Evolutionary conservation across 2,888 invertebrate species (phyloP).

Genomic region (Tanypteryx hageni): DNA sequence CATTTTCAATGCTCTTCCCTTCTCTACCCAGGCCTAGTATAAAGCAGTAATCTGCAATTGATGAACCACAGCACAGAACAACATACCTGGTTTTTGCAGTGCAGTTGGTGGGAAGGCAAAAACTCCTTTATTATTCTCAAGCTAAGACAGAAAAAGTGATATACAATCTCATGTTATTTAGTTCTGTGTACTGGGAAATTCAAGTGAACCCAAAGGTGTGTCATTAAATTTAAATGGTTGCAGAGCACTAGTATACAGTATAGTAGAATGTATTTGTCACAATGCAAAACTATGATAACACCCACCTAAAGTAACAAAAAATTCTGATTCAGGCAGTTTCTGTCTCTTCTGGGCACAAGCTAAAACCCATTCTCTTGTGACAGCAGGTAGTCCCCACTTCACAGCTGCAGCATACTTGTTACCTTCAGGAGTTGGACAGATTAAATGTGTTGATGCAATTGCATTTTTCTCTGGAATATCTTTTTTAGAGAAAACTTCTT

Average conservation of each 20-base stretch:
- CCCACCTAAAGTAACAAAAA: neutral
- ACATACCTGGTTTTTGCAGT: too few species aligned
- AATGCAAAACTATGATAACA: neutral
- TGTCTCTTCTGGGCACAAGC: conserved; percentile 80
- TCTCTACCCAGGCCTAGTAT: too few species aligned
- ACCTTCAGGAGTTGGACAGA: conserved; percentile 85
- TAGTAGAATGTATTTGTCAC: neutral
- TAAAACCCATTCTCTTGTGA: conserved; percentile 86
- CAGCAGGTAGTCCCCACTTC: conserved; percentile 91
- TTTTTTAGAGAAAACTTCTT: conserved; percentile 83
- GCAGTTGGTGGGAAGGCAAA: too few species aligned
- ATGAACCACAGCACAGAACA: too few species aligned
- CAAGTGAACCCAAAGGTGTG: neutral
- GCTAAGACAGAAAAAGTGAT: too few species aligned
- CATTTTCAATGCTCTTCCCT: too few species aligned
- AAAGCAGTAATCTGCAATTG: too few species aligned
- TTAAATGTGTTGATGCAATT: conserved; percentile 86
- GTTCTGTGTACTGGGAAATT: too few species aligned
- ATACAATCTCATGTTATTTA: too few species aligned
- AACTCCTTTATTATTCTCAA: too few species aligned
- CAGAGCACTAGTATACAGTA: neutral
- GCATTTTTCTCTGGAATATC: conserved; percentile 76
- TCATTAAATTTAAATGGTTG: neutral
- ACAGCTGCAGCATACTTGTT: conserved; percentile 88
- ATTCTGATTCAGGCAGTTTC: conserved; percentile 74